Evolutionary conservation across 2,113 vertebrate genomes (phyloP), one percentile per base, ranked within the genome.

Genomic region (Coptodon rendalli): DNA sequence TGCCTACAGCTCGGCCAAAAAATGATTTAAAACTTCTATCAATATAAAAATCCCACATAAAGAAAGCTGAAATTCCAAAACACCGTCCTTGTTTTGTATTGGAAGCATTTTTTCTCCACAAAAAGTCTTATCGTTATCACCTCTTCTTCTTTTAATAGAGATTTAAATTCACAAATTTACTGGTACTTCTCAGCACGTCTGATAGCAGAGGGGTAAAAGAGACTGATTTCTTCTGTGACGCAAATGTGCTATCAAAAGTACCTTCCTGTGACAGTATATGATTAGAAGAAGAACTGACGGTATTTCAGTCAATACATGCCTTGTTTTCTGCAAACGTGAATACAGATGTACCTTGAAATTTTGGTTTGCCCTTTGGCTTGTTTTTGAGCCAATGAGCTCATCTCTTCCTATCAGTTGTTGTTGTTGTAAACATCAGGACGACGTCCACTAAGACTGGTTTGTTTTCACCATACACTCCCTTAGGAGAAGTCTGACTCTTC

Each of bases 401-500:
- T 31, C 73, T 78, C 24, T 53, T 83, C 6, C 24, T 80, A 4
- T 80, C 10, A 12, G 6, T 36, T 12, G 59, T 63, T 10, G 52
- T 12, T 82, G 29, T 40, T 52, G 3, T 7, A 81, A n/a, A 76
- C 14, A 80, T 68, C 5, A 17, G 71, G 12, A 80, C 2, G 3
- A 27, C 34, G 8, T 6, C 10, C 6, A 53, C n/a, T 78, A 40
- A 38, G 11, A 59, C 7, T 36, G 14, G 45, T 66, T 34, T 59
- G 8, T 61, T 16, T 80, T 86, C 10, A 78, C 27, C n/a, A 36
- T 36, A 34, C 31, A 71, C 9, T 31, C 40, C 7, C 16, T 57
- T 52, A 93, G 93, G 89, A 89, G n/a, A 93, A 95, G 81, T 94
- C 94, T 48, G 94, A 90, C 80, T 91, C 89, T 88, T 94, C 89